Evolutionary conservation across 2,797 vertebrate genomes (phyloP).

Genomic region (Syngnathus acus): DNA sequence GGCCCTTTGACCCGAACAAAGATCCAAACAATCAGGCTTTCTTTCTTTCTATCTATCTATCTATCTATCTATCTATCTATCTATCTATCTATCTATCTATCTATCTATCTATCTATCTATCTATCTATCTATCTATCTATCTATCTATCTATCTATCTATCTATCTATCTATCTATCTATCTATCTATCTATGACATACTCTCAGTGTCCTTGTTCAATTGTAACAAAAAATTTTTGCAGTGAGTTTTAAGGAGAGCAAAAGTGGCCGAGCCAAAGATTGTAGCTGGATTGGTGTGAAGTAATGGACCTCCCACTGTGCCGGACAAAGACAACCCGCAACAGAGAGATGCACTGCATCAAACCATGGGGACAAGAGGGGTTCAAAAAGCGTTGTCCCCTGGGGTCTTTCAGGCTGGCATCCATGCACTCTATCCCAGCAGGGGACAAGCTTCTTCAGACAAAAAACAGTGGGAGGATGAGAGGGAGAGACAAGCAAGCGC

Average conservation of each 20-base stretch:
- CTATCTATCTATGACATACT: too few species aligned
- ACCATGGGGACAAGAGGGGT: conserved; percentile 64
- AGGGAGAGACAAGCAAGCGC: conserved; percentile 50
- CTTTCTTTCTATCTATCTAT: too few species aligned
- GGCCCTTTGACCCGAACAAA: conserved; percentile 65
- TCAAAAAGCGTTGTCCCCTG: conserved; percentile 60
- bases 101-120: too few species aligned
- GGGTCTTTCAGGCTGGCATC: conserved; percentile 57
- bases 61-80: too few species aligned
- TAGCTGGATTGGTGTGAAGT: conserved; percentile 58
- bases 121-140: too few species aligned
- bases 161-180: too few species aligned
- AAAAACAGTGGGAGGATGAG: conserved; percentile 63
- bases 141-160: too few species aligned
- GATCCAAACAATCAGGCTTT: conserved; percentile 61
- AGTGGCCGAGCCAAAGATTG: conserved; percentile 54
- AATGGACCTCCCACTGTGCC: conserved; percentile 57
- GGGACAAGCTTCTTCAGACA: conserved; percentile 60
- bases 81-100: too few species aligned
- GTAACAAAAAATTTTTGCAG: conserved; percentile 34
- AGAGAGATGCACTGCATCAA: conserved; percentile 65
- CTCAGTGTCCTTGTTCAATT: not conserved
- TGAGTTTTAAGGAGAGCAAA: conserved; percentile 37
- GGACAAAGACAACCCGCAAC: conserved; percentile 59
- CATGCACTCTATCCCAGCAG: conserved; percentile 53